phyloP scores from a whole-genome alignment of 2,888 invertebrate species.

The Acleris sparsana region DNA sequence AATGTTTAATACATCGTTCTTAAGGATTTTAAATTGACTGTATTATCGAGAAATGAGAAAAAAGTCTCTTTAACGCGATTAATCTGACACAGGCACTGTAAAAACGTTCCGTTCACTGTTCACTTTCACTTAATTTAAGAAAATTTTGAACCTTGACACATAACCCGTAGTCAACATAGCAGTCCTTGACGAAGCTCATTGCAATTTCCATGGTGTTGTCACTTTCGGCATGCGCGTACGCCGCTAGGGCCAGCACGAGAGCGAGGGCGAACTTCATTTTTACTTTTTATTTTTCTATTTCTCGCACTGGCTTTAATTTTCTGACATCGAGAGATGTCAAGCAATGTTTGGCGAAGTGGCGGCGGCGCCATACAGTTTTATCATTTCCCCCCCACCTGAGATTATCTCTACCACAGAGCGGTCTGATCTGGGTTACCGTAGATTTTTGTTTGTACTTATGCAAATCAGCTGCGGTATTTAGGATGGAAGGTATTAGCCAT shows the following conservation, averaged over 20 bases:
- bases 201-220: constrained; percentile 85
- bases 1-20: not conserved
- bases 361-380: constrained; percentile 75
- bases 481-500: constrained; percentile 38
- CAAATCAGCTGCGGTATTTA: constrained; percentile 52
- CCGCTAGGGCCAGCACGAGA: constrained; percentile 68
- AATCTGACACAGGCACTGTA: constrained; percentile 48
- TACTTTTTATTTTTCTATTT: constrained; percentile 47
- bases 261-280: constrained; percentile 66
- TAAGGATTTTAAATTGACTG: not conserved
- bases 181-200: constrained; percentile 87
- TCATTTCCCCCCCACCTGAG: constrained; percentile 68
- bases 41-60: constrained; percentile 38
- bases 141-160: constrained; percentile 88
- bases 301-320: constrained; percentile 56
- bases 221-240: constrained; percentile 69
- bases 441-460: constrained; percentile 62
- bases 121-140: constrained; percentile 74
- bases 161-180: constrained; percentile 86
- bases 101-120: constrained; percentile 52
- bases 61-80: constrained; percentile 42
- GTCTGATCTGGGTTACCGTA: constrained; percentile 69
- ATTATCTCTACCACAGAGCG: constrained; percentile 53
- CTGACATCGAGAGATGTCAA: constrained; percentile 75
- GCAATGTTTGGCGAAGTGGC: constrained; percentile 69